A percentile compares a stretch with the other conserved stretches of the same genome.
Evolutionary conservation across 2,113 vertebrate species (phyloP).

Genomic region (Xiphorhynchus elegans): DNA sequence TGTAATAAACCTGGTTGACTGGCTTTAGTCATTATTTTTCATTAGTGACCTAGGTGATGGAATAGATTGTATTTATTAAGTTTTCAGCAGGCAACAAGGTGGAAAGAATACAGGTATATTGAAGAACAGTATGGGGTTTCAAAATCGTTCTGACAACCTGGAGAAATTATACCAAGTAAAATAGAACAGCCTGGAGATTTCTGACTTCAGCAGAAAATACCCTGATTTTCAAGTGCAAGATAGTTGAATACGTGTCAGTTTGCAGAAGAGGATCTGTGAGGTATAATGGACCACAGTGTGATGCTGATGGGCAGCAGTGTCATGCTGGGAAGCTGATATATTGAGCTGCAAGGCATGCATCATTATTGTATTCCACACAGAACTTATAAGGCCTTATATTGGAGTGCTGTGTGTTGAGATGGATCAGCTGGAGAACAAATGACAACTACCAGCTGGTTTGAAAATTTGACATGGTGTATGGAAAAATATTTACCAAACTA

Average conservation of each 20-base stretch:
- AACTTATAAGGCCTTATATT: neutral
- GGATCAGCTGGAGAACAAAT: neutral
- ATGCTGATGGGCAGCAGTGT: neutral
- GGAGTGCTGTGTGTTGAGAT: neutral
- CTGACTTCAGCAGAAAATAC: neutral
- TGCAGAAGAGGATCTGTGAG: neutral
- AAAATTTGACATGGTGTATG: neutral
- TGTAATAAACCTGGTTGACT: neutral
- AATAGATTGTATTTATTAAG: neutral
- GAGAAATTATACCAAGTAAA: neutral
- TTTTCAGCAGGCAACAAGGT: neutral
- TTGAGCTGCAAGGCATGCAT: neutral
- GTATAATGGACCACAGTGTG: neutral
- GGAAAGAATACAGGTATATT: neutral
- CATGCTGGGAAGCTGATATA: neutral
- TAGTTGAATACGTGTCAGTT: neutral
- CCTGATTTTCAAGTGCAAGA: neutral
- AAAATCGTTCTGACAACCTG: neutral
- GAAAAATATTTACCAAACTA: neutral
- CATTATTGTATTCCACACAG: neutral
- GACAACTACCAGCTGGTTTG: neutral
- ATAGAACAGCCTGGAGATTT: neutral
- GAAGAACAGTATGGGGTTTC: neutral
- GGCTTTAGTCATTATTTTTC: neutral
- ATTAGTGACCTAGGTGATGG: neutral